These are phyloP conservation scores for Pseudorasbora parva DNA, from an alignment of 2,113 vertebrate genomes.

Conservation along the genomic window DNA sequence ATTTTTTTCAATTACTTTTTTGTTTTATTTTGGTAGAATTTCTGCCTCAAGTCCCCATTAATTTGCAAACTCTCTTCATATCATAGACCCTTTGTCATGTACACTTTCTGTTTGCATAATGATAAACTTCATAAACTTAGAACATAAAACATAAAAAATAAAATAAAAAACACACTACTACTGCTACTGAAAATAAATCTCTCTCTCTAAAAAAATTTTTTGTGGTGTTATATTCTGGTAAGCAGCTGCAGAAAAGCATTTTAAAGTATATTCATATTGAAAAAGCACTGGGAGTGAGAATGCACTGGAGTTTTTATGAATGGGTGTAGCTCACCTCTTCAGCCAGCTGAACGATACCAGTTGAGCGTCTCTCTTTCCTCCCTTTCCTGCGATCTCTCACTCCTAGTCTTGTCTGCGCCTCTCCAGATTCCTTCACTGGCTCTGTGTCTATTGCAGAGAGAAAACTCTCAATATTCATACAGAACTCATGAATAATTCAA, in stretches of 20 bases:
- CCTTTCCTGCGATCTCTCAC: slow-evolving; percentile 68
- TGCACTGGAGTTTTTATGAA: not conserved
- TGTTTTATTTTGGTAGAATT: too few species aligned
- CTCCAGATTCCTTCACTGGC: slow-evolving; percentile 70
- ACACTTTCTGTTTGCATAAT: not conserved
- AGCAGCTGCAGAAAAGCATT: not conserved
- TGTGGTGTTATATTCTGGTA: not conserved
- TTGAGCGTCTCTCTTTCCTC: slow-evolving; percentile 78
- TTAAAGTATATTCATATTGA: not conserved
- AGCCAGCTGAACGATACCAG: slow-evolving; percentile 68
- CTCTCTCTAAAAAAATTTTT: too few species aligned
- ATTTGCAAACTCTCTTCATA: too few species aligned
- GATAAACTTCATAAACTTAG: too few species aligned
- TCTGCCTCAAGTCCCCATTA: too few species aligned
- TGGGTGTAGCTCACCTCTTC: slow-evolving; percentile 64
- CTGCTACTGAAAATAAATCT: too few species aligned
- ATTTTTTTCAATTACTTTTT: too few species aligned
- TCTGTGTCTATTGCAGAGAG: slow-evolving; percentile 69
- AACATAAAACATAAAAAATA: too few species aligned
- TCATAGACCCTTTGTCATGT: not conserved
- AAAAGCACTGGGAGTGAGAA: not conserved
- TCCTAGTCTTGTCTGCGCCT: slow-evolving; percentile 67
- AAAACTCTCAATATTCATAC: not conserved
- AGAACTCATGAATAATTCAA: not conserved
- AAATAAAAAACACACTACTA: too few species aligned